Conservation (phyloP, 2,113 vertebrate genomes). For the Chroicocephalus ridibundus region DNA sequence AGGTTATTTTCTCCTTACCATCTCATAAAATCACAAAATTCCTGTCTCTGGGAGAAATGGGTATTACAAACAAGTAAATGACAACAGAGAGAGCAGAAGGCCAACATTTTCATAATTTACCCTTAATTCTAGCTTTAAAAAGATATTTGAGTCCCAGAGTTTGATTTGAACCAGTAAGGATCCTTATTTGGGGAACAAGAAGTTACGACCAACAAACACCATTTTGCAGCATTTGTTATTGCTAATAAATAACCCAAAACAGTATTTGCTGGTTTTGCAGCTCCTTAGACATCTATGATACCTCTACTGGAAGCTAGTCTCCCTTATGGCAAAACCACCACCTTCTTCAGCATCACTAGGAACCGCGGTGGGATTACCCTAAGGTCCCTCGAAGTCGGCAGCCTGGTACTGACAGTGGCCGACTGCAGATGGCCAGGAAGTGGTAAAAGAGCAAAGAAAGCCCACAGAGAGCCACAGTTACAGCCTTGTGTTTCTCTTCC, state of each 20-base stretch:
- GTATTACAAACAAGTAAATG: neutral
- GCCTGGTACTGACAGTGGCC: neutral
- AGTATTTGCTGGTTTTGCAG: neutral
- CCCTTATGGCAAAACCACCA: neutral
- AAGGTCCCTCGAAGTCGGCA: neutral
- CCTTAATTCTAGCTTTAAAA: neutral
- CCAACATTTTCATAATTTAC: neutral
- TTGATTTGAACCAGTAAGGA: neutral
- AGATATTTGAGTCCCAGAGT: neutral
- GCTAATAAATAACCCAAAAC: neutral
- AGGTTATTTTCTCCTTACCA: neutral
- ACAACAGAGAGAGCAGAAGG: neutral
- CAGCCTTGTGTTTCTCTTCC: neutral
- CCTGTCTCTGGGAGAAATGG: neutral
- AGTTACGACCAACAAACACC: neutral
- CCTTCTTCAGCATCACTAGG: neutral
- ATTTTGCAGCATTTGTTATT: neutral
- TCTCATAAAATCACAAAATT: neutral
- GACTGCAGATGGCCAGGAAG: neutral
- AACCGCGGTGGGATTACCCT: rapidly evolving
- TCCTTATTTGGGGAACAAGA: neutral
- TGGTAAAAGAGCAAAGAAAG: neutral
- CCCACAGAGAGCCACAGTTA: neutral
- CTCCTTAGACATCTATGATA: neutral
- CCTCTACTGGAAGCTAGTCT: neutral